Conservation (phyloP, 2,888 invertebrate genomes). For the Mesorhabditis belari region DNA sequence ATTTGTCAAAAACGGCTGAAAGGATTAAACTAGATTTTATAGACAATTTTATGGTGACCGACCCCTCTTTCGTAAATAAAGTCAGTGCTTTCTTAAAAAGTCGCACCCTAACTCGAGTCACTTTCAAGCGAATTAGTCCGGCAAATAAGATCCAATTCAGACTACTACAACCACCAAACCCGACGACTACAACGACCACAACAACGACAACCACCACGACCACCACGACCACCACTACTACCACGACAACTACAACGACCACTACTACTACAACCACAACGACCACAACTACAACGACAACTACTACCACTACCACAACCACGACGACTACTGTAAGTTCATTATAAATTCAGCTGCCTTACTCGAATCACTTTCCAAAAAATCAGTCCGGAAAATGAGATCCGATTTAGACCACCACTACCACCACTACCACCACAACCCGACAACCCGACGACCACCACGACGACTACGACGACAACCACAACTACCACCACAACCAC, state of each 20-base stretch:
- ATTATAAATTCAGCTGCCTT: too few species aligned
- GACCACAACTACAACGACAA: background rate
- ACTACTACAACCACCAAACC: background rate
- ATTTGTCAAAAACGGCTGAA: too few species aligned
- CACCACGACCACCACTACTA: background rate
- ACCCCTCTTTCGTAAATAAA: too few species aligned
- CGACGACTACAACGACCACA: background rate
- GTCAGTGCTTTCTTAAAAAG: too few species aligned
- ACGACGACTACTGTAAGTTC: background rate
- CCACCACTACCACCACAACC: background rate
- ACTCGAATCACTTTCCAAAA: background rate
- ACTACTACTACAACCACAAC: conserved; percentile 5
- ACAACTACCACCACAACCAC: background rate
- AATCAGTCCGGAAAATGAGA: too few species aligned
- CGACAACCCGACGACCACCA: background rate
- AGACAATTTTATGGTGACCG: too few species aligned
- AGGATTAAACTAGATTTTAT: too few species aligned
- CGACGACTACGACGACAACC: background rate
- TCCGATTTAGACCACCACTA: background rate
- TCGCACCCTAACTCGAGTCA: too few species aligned
- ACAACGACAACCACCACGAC: conserved; percentile 2
- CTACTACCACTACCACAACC: background rate
- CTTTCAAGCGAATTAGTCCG: too few species aligned
- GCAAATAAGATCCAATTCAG: too few species aligned
- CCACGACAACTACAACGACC: conserved; percentile 5